These are phyloP conservation scores for Ataeniobius toweri DNA, from an alignment of 2,797 vertebrate species.

Conservation along the genomic window DNA sequence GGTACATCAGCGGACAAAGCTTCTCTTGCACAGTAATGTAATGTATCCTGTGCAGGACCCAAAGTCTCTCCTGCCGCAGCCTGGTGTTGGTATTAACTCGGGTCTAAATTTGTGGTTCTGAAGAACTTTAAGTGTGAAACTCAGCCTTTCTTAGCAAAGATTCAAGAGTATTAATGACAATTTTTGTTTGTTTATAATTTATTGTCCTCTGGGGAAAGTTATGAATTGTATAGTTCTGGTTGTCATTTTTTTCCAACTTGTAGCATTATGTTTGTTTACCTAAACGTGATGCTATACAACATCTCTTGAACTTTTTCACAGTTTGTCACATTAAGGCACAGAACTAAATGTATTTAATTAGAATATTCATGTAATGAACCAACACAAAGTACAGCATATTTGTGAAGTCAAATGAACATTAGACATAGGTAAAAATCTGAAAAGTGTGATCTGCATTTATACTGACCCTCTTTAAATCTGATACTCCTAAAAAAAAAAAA, in stretches of 20 bases:
- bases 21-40: conserved; percentile 56
- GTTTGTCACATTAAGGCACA: no score
- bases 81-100: conserved; percentile 43
- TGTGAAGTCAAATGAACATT: no score
- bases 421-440: no score
- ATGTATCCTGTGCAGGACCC: conserved; percentile 59
- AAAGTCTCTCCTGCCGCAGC: conserved; percentile 62
- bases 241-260: conserved; percentile 5
- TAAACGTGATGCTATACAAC: neutral
- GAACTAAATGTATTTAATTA: no score
- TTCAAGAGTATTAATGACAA: neutral
- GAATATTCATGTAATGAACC: no score
- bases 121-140: conserved; percentile 15
- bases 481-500: no score
- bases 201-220: neutral
- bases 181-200: neutral
- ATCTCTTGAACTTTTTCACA: no score
- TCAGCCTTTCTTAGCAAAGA: conserved; percentile 23
- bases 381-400: no score
- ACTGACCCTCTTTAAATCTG: no score
- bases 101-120: conserved; percentile 16
- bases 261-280: conserved; percentile 11
- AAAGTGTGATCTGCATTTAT: no score
- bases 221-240: neutral
- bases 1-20: conserved; percentile 51